phyloP scores from a whole-genome alignment of 2,888 invertebrate species.

The Erannis defoliaria region DNA sequence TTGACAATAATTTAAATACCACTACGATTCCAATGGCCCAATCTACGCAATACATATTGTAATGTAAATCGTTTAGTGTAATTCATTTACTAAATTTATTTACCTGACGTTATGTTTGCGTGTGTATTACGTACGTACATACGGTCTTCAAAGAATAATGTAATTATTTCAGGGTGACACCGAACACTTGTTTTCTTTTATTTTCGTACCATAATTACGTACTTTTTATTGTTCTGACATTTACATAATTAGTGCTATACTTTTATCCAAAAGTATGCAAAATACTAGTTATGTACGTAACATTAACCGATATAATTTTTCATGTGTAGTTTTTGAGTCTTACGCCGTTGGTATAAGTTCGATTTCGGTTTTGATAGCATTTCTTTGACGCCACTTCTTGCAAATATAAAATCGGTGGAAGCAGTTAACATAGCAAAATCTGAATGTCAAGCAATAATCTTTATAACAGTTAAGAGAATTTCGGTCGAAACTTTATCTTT shows the following conservation, averaged over 20 bases:
- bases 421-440: slow-evolving; percentile 34
- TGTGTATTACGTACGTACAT: slow-evolving; percentile 10
- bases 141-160: slow-evolving; percentile 24
- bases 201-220: slow-evolving; percentile 20
- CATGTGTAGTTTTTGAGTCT: background rate
- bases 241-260: slow-evolving; percentile 25
- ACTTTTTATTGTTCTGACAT: slow-evolving; percentile 40
- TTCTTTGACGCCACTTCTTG: slow-evolving; percentile 14
- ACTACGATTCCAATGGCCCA: slow-evolving; percentile 3
- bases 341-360: slow-evolving; percentile 12
- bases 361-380: slow-evolving; percentile 8
- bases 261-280: slow-evolving; percentile 11
- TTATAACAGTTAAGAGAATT: slow-evolving; percentile 30
- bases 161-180: slow-evolving; percentile 31
- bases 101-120: slow-evolving; percentile 12
- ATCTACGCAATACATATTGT: slow-evolving; percentile 4
- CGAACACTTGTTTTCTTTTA: slow-evolving; percentile 28
- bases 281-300: slow-evolving; percentile 11
- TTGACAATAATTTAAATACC: slow-evolving; percentile 11
- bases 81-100: slow-evolving; percentile 17
- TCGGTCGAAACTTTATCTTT: slow-evolving; percentile 41
- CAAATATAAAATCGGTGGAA: slow-evolving; percentile 11
- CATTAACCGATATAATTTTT: background rate
- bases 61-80: slow-evolving; percentile 10
- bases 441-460: slow-evolving; percentile 51